A percentile compares a stretch with the other conserved stretches of the same genome.
Evolutionary conservation across 2,797 vertebrate species (phyloP).

Genomic region (Pseudochromis fuscus): DNA sequence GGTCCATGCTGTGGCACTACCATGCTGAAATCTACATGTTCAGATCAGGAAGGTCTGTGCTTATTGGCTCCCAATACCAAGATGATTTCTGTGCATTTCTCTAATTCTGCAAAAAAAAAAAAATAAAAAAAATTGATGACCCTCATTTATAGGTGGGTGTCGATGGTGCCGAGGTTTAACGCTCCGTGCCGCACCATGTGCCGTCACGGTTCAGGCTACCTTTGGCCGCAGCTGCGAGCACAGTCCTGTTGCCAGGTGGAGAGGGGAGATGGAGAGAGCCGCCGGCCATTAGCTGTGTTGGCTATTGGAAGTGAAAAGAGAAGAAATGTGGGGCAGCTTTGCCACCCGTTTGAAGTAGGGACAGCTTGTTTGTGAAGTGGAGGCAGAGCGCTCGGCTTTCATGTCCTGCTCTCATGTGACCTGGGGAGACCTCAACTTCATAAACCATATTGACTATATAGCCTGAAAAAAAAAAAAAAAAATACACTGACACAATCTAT

Average conservation of each 20-base stretch:
- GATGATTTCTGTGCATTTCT: no score
- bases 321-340: conserved; percentile 75
- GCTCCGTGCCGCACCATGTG: conserved; percentile 28
- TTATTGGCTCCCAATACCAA: no score
- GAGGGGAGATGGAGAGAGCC: conserved; percentile 67
- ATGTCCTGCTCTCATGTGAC: conserved; percentile 76
- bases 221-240: conserved; percentile 66
- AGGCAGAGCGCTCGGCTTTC: conserved; percentile 72
- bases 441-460: conserved; percentile 75
- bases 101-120: no score
- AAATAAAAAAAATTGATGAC: not conserved
- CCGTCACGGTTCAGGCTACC: conserved; percentile 69
- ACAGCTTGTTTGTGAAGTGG: conserved; percentile 82
- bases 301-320: conserved; percentile 74
- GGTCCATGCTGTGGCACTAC: no score
- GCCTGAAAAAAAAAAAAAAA: conserved; percentile 39
- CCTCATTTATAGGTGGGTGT: not conserved
- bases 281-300: conserved; percentile 72
- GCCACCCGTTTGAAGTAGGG: conserved; percentile 74
- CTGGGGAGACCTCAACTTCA: conserved; percentile 73
- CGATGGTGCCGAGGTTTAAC: not conserved
- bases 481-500: conserved; percentile 62
- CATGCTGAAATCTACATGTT: no score
- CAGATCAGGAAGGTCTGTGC: no score
- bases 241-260: conserved; percentile 70